Percentiles rank a stretch among this genome's conserved stretches.
These are phyloP conservation scores for Paralichthys olivaceus DNA, from an alignment of 2,113 vertebrate genomes.

Conservation along the genomic window DNA sequence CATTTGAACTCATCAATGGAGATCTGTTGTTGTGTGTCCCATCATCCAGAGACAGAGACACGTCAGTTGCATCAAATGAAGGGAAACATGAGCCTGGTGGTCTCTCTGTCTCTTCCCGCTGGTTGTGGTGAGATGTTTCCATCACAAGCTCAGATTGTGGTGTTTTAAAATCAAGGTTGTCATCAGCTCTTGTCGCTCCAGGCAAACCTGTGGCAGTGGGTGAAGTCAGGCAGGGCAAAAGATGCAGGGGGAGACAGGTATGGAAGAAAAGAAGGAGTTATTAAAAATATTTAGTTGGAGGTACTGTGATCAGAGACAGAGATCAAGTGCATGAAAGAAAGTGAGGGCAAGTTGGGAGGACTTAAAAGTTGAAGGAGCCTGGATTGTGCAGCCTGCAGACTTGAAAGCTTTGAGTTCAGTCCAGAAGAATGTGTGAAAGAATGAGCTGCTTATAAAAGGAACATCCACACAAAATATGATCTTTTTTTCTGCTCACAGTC, in stretches of 20 bases:
- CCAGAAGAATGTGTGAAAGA: neutral
- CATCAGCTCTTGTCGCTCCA: slow-evolving; percentile 23
- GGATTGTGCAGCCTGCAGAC: neutral
- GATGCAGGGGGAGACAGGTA: neutral
- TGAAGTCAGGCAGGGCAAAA: slow-evolving; percentile 35
- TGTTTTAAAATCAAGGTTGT: slow-evolving; percentile 38
- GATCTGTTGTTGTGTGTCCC: slow-evolving; percentile 30
- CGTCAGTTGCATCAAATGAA: neutral
- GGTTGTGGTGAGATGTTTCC: slow-evolving; percentile 47
- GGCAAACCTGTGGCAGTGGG: slow-evolving; percentile 25
- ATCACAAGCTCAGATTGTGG: slow-evolving; percentile 39
- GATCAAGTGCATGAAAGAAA: neutral
- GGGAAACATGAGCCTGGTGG: slow-evolving; percentile 43
- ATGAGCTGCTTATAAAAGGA: neutral
- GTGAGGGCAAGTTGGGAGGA: neutral
- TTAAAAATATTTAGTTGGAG: neutral
- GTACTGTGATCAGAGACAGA: neutral
- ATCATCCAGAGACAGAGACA: neutral
- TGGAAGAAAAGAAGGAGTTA: neutral
- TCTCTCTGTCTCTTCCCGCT: slow-evolving; percentile 22
- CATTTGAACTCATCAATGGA: slow-evolving; percentile 38
- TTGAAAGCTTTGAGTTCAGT: neutral
- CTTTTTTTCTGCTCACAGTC: no score
- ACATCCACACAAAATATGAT: neutral
- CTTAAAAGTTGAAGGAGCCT: neutral